phyloP scores from a whole-genome alignment of 64 coral and sea anemone species.

The Dendronephthya gigantea region DNA sequence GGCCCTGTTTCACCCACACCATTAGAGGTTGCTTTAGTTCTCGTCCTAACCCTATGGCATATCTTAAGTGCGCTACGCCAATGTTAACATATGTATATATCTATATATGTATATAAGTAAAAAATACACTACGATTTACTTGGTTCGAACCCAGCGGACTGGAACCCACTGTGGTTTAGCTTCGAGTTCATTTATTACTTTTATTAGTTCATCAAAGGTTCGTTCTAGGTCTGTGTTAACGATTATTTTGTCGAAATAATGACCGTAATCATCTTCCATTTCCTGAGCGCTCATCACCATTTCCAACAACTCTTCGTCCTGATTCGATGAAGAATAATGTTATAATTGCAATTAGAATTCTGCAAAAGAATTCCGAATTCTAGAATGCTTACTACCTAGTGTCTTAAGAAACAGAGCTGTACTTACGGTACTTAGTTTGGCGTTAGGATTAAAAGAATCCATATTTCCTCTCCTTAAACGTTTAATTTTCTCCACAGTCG shows the following conservation, averaged over 20 bases:
- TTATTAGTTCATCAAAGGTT: slow-evolving; percentile 74
- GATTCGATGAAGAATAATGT: too few relatives aligned
- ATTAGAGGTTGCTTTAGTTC: neutral
- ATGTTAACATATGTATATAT: neutral
- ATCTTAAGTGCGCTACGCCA: neutral
- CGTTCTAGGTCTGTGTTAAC: slow-evolving; percentile 86
- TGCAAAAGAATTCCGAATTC: too few relatives aligned
- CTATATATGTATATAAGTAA: slow-evolving; percentile 3
- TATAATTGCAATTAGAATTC: slow-evolving; percentile 41
- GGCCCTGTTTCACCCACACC: neutral
- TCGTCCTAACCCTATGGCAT: neutral
- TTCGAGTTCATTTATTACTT: slow-evolving; percentile 71
- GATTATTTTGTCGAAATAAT: slow-evolving; percentile 92
- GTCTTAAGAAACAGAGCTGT: too few relatives aligned
- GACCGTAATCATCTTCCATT: slow-evolving; percentile 78
- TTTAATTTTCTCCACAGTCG: slow-evolving; percentile 77
- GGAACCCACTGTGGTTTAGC: slow-evolving; percentile 76
- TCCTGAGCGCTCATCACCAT: slow-evolving; percentile 76
- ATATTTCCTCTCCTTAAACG: slow-evolving; percentile 63
- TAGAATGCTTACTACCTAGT: too few relatives aligned
- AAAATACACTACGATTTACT: neutral
- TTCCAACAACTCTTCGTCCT: slow-evolving; percentile 58
- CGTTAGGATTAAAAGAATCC: slow-evolving; percentile 77
- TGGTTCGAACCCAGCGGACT: slow-evolving; percentile 50
- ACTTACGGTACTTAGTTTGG: slow-evolving; percentile 5